A percentile compares a stretch with the other conserved stretches of the same genome.
Evolutionary conservation across 2,888 invertebrate genomes (phyloP).

Genomic region (Clepsis dumicolana): DNA sequence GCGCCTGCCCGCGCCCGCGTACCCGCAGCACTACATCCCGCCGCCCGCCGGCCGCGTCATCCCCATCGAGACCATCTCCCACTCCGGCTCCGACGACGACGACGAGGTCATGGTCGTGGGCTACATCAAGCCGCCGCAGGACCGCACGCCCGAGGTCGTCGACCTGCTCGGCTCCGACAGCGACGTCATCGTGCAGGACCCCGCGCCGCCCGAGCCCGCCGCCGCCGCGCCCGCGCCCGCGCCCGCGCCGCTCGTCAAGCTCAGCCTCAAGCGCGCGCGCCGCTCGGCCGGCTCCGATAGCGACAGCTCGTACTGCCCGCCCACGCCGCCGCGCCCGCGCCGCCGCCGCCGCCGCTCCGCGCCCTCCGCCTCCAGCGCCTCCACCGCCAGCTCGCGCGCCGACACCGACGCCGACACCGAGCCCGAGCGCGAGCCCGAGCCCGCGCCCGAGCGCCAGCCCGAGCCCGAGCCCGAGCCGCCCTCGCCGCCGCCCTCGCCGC

Average conservation of each 20-base stretch:
- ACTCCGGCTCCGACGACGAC: conserved; percentile 80
- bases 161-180: conserved; percentile 87
- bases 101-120: conserved; percentile 88
- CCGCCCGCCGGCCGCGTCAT: conserved; percentile 61
- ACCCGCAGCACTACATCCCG: conserved; percentile 65
- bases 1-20: conserved; percentile 52
- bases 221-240: conserved; percentile 47
- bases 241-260: conserved; percentile 52
- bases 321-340: conserved; percentile 48
- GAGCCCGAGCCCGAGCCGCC: background rate
- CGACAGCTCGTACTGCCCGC: conserved; percentile 56
- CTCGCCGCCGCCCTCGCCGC: background rate
- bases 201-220: conserved; percentile 52
- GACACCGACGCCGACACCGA: conserved; percentile 38
- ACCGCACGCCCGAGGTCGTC: conserved; percentile 88
- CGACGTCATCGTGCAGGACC: conserved; percentile 75
- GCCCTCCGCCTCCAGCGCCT: conserved; percentile 30
- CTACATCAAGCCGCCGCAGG: conserved; percentile 88
- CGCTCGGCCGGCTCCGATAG: conserved; percentile 54
- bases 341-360: conserved; percentile 46
- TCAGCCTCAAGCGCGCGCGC: conserved; percentile 60
- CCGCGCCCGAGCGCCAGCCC: background rate
- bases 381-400: conserved; percentile 16
- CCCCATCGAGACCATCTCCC: conserved; percentile 80
- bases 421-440: background rate